phyloP scores from a whole-genome alignment of 2,113 vertebrate species.

The Acanthochromis polyacanthus region DNA sequence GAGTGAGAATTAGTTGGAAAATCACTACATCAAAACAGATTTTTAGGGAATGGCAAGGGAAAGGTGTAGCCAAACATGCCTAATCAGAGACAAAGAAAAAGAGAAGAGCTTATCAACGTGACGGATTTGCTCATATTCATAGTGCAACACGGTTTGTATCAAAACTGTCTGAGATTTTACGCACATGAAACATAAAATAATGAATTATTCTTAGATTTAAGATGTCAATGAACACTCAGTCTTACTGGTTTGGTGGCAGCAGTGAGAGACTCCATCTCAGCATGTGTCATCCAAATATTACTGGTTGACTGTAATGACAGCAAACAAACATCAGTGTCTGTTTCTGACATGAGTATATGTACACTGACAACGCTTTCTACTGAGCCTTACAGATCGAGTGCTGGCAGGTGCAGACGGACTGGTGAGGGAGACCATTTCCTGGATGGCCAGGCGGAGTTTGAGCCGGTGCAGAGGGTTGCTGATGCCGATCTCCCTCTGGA shows the following conservation, averaged over 20 bases:
- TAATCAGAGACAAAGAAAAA: slow-evolving; percentile 83
- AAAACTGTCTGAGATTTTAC: background rate
- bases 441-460: slow-evolving; percentile 94
- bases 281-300: slow-evolving; percentile 97
- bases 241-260: slow-evolving; percentile 93
- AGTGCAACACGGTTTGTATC: background rate
- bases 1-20: slow-evolving; percentile 84
- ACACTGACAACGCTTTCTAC: background rate
- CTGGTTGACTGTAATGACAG: slow-evolving; percentile 88
- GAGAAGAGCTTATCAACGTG: slow-evolving; percentile 60
- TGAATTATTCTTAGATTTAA: background rate
- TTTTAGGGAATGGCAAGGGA: slow-evolving; percentile 78
- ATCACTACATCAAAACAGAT: slow-evolving; percentile 80
- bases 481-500: slow-evolving; percentile 96
- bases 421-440: slow-evolving; percentile 97
- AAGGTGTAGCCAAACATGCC: slow-evolving; percentile 81
- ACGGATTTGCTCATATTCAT: slow-evolving; percentile 10
- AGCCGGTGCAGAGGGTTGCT: slow-evolving; percentile 95
- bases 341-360: background rate
- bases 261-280: slow-evolving; percentile 94
- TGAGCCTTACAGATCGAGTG: slow-evolving; percentile 89
- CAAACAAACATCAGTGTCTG: slow-evolving; percentile 14
- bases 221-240: slow-evolving; percentile 18
- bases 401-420: slow-evolving; percentile 93
- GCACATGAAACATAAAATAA: background rate